Evolutionary conservation across 2,888 invertebrate genomes (phyloP).

Genomic region (Mechanitis messenoides): DNA sequence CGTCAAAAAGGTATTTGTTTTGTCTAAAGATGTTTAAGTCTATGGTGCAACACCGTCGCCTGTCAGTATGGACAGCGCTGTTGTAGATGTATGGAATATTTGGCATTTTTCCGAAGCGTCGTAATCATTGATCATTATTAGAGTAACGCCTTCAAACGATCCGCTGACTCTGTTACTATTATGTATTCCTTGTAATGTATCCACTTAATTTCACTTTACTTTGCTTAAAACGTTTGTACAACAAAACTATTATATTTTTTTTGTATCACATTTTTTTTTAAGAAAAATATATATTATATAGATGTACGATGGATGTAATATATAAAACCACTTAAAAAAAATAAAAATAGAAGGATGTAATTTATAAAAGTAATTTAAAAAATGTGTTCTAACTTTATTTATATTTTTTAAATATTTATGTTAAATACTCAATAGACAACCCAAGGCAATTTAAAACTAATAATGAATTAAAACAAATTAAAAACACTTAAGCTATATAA

Average conservation of each 20-base stretch:
- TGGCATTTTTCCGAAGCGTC: slow-evolving; percentile 61
- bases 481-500: too few relatives aligned
- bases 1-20: not conserved
- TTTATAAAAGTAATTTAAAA: too few relatives aligned
- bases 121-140: slow-evolving; percentile 71
- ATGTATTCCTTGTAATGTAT: slow-evolving; percentile 12
- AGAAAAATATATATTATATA: too few relatives aligned
- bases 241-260: not conserved
- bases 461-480: too few relatives aligned
- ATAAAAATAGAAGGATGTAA: too few relatives aligned
- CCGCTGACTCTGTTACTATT: slow-evolving; percentile 8
- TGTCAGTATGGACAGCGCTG: slow-evolving; percentile 66
- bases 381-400: too few relatives aligned
- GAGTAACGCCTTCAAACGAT: slow-evolving; percentile 37
- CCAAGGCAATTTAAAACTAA: too few relatives aligned
- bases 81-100: slow-evolving; percentile 72
- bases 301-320: too few relatives aligned
- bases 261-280: not conserved
- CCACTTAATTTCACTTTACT: not conserved
- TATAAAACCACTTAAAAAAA: too few relatives aligned
- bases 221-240: too few relatives aligned
- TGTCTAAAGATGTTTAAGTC: slow-evolving; percentile 29
- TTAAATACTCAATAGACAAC: too few relatives aligned
- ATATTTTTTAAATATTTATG: too few relatives aligned
- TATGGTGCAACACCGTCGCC: slow-evolving; percentile 48